Evolutionary conservation across 2,888 invertebrate genomes (phyloP), one percentile per base, ranked within the genome.

Genomic region (Actias luna): DNA sequence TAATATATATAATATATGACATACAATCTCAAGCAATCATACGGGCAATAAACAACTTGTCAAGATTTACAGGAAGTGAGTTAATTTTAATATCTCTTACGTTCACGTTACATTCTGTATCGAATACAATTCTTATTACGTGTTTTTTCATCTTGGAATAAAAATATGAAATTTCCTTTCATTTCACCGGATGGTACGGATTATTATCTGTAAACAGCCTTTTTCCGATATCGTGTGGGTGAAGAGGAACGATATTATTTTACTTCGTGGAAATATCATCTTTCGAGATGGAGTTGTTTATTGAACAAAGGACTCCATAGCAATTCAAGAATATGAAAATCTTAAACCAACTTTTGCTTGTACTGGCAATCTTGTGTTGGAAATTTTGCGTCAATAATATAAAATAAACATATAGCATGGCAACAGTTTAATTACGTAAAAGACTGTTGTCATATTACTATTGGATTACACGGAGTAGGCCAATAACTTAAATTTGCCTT

Each of bases 141-240:
- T 29, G n/a, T 55, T 25, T 46, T 29, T 55, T 29, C n/a, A 29
- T 55, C 55, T 55, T 29, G 0, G 36, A 33, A 33, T 29, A 59
- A 25, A n/a, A 59, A 59, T 55, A 55, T 55, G 29, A 55, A 55
- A 18, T 29, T 29, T 29, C 55, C 55, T 16, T 55, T 55, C n/a
- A 55, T 55, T 12, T 29, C 7, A 50, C 22, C 22, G n/a, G n/a
- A n/a, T n/a, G n/a, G n/a, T 50, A 25, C 5, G 18, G 29, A 29
- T 55, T 29, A 8, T 29, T 52, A 7, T 22, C n/a, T 29, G 55
- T 18, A 55, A 55, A 55, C 55, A 29, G 29, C 10, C 22, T 55
- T 55, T 27, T 29, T 10, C n/a, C 55, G 55, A 29, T 55, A 29
- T 55, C n/a, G 25, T 22, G 25, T 25, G 12, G 46, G 5, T 50